Conservation (phyloP, 1,140 invertebrate genomes). For the Metaphire vulgaris region DNA sequence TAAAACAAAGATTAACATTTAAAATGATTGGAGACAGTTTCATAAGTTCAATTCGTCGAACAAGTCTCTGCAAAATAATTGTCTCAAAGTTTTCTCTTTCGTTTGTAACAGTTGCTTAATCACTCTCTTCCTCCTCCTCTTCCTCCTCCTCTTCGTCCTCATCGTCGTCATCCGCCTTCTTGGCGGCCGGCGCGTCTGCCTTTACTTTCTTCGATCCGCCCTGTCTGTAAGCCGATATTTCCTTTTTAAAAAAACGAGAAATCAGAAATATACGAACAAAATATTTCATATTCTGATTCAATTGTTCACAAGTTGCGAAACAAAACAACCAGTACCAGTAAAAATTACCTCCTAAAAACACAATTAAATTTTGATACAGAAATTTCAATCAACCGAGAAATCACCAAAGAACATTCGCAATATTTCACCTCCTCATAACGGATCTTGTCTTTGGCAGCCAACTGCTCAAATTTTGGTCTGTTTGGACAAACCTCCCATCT, state of each 20-base stretch:
- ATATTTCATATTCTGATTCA: too few species aligned
- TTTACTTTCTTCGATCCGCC: constrained; percentile 23
- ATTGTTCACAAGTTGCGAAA: too few species aligned
- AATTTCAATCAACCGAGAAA: background rate
- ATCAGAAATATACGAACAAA: background rate
- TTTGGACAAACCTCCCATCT: constrained; percentile 82
- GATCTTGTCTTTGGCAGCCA: constrained; percentile 88
- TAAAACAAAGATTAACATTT: too few species aligned
- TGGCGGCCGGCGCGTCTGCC: constrained; percentile 14
- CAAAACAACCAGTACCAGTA: background rate
- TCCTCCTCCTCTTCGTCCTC: too few species aligned
- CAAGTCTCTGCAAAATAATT: too few species aligned
- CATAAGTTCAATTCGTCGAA: too few species aligned
- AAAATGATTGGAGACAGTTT: too few species aligned
- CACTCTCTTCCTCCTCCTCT: constrained; percentile 34
- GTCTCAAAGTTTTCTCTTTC: too few species aligned
- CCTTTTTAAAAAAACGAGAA: background rate
- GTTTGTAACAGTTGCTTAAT: too few species aligned
- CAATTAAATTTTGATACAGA: background rate
- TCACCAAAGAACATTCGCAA: constrained; percentile 14
- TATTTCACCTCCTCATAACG: constrained; percentile 76
- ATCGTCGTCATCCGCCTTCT: constrained; percentile 5
- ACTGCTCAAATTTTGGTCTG: constrained; percentile 82
- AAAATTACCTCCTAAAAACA: background rate
- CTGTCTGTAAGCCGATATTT: constrained; percentile 22